Evolutionary conservation across 2,797 vertebrate genomes (phyloP), one percentile per base, ranked within the genome.

Genomic region (Manis pentadactyla): DNA sequence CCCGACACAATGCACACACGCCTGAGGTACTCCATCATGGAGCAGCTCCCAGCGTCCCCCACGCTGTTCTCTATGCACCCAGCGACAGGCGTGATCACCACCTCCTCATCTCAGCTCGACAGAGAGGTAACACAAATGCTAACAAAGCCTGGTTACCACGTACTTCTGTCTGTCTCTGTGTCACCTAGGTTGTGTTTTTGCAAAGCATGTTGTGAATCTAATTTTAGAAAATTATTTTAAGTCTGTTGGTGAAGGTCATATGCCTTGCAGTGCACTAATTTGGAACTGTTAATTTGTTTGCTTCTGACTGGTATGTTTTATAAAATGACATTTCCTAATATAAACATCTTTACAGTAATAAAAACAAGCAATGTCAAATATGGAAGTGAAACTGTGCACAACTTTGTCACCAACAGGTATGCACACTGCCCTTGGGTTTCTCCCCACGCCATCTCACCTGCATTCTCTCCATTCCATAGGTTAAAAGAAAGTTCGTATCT

Each of bases 121-220:
- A 98, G 99, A 99, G 99, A 99, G 99, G 99, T 99, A 98, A 98
- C 66, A 0, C 27, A 29, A 9, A 12, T 25, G 2, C 23, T 46
- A 27, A 55, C n/a, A n/a, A 37, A 55, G 8, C 5, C 27, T 39
- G 59, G 7, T 23, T 64, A 15, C n/a, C 34, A 17, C 0, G 0
- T 7, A 27, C 42, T 25, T 15, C 11, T 9, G 1, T 8, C 4
- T 37, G 1, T 64, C 18, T 46, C 39, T 75, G 37, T 23, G 1
- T 19, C 42, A 71, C 4, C 7, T 51, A 3, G 17, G 39, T 42
- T 71, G 19, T 61, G 18, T 55, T 87, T 95, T 93, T 53, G 8
- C 73, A 88, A 91, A 96, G 23, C 4, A 37, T 34, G 21, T 29
- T 68, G 15, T 71, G 17, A 94, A 69, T 94, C 21, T 34, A 21